Evolutionary conservation across 1,140 invertebrate genomes (phyloP).

Genomic region (Macrostomum lignano): DNA sequence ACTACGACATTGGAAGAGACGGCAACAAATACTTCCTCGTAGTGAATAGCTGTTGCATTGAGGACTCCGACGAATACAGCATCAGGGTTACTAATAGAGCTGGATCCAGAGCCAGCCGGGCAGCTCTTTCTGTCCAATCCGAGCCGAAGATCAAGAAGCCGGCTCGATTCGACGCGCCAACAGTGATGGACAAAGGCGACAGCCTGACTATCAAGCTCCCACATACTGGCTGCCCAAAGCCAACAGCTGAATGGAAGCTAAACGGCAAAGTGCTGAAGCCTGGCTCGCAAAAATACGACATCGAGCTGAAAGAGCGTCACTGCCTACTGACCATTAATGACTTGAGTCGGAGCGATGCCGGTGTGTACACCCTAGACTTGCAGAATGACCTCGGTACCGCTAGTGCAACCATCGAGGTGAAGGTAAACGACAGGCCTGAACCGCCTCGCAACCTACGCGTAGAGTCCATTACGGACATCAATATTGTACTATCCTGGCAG

Average conservation of each 20-base stretch:
- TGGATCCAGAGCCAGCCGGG: slow-evolving; percentile 64
- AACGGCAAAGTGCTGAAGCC: slow-evolving; percentile 75
- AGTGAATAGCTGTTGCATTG: slow-evolving; percentile 68
- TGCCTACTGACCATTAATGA: slow-evolving; percentile 74
- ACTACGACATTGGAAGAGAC: slow-evolving; percentile 64
- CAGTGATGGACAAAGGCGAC: slow-evolving; percentile 88
- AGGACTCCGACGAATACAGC: slow-evolving; percentile 90
- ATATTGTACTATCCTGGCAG: slow-evolving; percentile 75
- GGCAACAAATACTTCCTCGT: slow-evolving; percentile 50
- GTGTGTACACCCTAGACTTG: slow-evolving; percentile 65
- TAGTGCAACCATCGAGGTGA: slow-evolving; percentile 68
- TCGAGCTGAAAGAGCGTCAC: slow-evolving; percentile 56
- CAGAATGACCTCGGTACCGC: slow-evolving; percentile 86
- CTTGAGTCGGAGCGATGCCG: slow-evolving; percentile 64
- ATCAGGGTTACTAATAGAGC: slow-evolving; percentile 70
- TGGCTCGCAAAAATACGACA: slow-evolving; percentile 32
- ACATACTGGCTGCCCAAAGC: slow-evolving; percentile 82
- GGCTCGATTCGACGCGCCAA: slow-evolving; percentile 70
- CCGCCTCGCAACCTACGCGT: slow-evolving; percentile 65
- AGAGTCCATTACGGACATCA: slow-evolving; percentile 70
- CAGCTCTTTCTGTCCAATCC: slow-evolving; percentile 55
- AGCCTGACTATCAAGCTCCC: slow-evolving; percentile 86
- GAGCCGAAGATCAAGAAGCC: slow-evolving; percentile 76
- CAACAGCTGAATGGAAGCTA: slow-evolving; percentile 63
- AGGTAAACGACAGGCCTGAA: slow-evolving; percentile 81